Percentiles rank a stretch among this genome's conserved stretches.
Evolutionary conservation across 2,797 vertebrate genomes (phyloP).

Genomic region (Propithecus perrieri): DNA sequence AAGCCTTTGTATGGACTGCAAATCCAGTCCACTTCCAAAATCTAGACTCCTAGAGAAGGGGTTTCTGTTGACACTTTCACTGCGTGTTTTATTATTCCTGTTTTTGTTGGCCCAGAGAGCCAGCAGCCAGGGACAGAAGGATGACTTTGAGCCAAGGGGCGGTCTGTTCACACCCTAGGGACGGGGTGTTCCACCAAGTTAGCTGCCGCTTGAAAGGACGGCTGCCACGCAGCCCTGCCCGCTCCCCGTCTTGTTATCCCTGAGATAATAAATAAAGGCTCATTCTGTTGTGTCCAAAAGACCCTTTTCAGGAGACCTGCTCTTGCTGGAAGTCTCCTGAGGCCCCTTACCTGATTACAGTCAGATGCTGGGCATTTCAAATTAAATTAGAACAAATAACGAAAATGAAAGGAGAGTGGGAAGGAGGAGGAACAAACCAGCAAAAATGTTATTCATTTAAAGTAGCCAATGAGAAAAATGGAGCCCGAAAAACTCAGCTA

Average conservation of each 20-base stretch:
- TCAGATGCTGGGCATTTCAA: slow-evolving; percentile 66
- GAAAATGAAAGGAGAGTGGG: slow-evolving; percentile 6
- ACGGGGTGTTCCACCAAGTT: slow-evolving; percentile 52
- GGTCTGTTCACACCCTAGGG: slow-evolving; percentile 57
- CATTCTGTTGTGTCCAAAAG: slow-evolving; percentile 65
- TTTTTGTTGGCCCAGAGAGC: slow-evolving; percentile 66
- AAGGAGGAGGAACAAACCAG: slow-evolving; percentile 11
- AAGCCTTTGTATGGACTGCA: background rate
- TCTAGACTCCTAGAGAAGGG: background rate
- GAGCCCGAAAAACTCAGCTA: background rate
- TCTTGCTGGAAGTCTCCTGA: slow-evolving; percentile 58
- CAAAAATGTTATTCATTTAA: slow-evolving; percentile 17
- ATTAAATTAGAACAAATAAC: slow-evolving; percentile 72
- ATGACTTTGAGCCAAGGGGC: slow-evolving; percentile 69
- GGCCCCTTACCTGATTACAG: slow-evolving; percentile 50
- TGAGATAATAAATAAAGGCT: slow-evolving; percentile 72
- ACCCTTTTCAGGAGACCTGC: slow-evolving; percentile 60
- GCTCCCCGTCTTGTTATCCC: slow-evolving; percentile 36
- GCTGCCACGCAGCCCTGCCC: background rate
- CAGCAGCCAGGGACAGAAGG: slow-evolving; percentile 53
- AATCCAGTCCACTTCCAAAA: slow-evolving; percentile 42
- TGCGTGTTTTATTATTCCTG: slow-evolving; percentile 54
- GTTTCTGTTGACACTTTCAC: slow-evolving; percentile 63
- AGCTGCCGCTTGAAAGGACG: slow-evolving; percentile 63
- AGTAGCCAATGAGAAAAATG: slow-evolving; percentile 31